Percentiles rank a stretch among this genome's conserved stretches.
phyloP scores from a whole-genome alignment of 1,140 invertebrate genomes.

The Steinernema khuongi region DNA sequence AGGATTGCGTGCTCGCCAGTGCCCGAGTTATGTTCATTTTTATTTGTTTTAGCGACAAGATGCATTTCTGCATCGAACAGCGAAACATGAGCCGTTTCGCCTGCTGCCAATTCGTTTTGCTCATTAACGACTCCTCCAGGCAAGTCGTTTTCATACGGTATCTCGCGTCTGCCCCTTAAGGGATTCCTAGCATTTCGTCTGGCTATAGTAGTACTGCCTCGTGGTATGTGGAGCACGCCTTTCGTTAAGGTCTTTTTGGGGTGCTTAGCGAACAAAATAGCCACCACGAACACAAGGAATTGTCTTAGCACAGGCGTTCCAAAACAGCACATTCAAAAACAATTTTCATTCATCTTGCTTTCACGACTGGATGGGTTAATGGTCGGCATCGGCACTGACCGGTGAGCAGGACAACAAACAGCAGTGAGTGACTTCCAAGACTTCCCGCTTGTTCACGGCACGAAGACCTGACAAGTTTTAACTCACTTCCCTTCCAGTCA shows the following conservation, averaged over 20 bases:
- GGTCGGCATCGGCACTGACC: background rate
- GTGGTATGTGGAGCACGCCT: too few species aligned
- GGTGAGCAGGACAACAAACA: background rate
- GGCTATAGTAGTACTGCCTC: too few species aligned
- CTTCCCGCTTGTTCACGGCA: too few species aligned
- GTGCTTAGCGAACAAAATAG: background rate
- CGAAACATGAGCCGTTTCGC: conserved; percentile 12
- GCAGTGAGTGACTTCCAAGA: background rate
- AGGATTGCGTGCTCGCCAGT: too few species aligned
- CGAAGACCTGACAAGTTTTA: too few species aligned
- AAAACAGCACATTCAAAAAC: conserved; percentile 17
- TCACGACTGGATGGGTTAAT: conserved; percentile 11
- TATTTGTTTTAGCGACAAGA: background rate
- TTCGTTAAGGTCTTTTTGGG: too few species aligned
- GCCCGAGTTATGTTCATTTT: too few species aligned
- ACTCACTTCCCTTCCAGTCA: too few species aligned
- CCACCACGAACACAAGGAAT: background rate
- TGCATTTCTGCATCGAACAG: conserved; percentile 15
- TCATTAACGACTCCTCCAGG: conserved; percentile 12
- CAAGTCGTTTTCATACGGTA: background rate
- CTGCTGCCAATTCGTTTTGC: conserved; percentile 9
- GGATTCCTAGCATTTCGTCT: background rate
- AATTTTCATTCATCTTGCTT: conserved; percentile 17
- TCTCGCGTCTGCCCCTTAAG: background rate
- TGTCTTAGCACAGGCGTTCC: conserved; percentile 7